These are phyloP conservation scores for Lumbricus terrestris DNA, from an alignment of 2,888 invertebrate genomes.

Conservation along the genomic window DNA sequence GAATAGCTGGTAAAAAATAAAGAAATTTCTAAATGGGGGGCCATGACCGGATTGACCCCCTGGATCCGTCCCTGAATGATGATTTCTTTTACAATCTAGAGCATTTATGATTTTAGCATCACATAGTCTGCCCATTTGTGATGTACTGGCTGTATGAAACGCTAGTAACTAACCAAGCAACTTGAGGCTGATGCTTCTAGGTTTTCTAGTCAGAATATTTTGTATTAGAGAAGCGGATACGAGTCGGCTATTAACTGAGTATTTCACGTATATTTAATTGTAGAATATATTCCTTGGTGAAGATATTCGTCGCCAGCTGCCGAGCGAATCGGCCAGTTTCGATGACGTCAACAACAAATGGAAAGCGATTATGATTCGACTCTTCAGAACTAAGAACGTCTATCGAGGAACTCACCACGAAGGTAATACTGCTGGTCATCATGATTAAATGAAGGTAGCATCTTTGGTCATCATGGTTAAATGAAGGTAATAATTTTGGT, in stretches of 20 bases:
- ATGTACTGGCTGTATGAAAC: too few relatives aligned
- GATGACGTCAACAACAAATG: slow-evolving; percentile 72
- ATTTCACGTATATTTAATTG: slow-evolving; percentile 6
- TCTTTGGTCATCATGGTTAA: too few relatives aligned
- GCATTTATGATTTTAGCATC: too few relatives aligned
- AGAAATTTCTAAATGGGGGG: too few relatives aligned
- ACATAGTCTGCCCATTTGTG: too few relatives aligned
- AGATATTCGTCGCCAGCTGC: slow-evolving; percentile 81
- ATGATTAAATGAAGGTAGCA: too few relatives aligned
- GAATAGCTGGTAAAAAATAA: too few relatives aligned
- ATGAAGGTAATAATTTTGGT: slow-evolving; percentile 48
- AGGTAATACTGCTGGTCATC: slow-evolving; percentile 43
- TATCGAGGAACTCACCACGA: slow-evolving; percentile 58
- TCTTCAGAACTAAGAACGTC: slow-evolving; percentile 59
- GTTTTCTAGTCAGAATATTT: background rate
- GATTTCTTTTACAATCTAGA: background rate
- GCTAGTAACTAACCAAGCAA: background rate
- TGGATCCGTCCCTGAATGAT: too few relatives aligned
- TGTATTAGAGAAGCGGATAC: background rate
- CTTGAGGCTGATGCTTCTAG: background rate
- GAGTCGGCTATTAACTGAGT: background rate
- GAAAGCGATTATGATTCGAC: slow-evolving; percentile 67
- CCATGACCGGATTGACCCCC: too few relatives aligned
- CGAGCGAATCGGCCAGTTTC: slow-evolving; percentile 70
- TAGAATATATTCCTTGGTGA: slow-evolving; percentile 82